Evolutionary conservation across 2,888 invertebrate genomes (phyloP), one percentile per base, ranked within the genome.

Genomic region (Scaeva pyrastri): DNA sequence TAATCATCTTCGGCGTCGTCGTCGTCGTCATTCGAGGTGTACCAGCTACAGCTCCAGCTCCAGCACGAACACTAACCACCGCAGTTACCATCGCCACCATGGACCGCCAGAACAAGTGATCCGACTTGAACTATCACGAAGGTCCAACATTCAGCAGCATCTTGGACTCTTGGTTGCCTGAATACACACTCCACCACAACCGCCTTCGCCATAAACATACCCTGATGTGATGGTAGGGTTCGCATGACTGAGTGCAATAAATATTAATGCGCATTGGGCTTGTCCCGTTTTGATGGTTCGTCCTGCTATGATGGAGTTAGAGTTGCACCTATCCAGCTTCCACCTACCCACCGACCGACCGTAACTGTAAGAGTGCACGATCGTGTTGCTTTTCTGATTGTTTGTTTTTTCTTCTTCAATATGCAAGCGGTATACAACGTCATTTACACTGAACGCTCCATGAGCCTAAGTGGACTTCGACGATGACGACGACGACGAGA

Each of bases 191-290:
- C 8, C 31, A 31, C 31, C 31, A 78, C 60, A 43, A 39, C 73
- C 68, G 73, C 72, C 77, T 55, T 68, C 60, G n/a, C 68, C 19
- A n/a, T 11, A 26, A 2, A 4, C 6, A 11, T 19, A 19, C 31
- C 31, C 31, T 31, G 31, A 31, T 5, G 14, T 50, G 52, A n/a
- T n/a, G n/a, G n/a, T n/a, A n/a, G n/a, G 52, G 55, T 62, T 84
- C 84, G 79, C 84, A 84, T 84, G 84, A 84, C 79, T 84, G 79
- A 84, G 79, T 75, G 74, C 84, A 84, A 84, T 84, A 84, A 84
- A 84, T 84, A 71, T 79, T 84, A 84, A 84, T 84, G 84, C 79
- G 64, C 77, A 23, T 72, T 23, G 62, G 19, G 41, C 75, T 62
- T 48, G 50, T 52, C 21, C 50, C 71, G 8, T 26, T 26, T 56